phyloP scores from a whole-genome alignment of 2,113 vertebrate genomes.

The Clarias magur region DNA sequence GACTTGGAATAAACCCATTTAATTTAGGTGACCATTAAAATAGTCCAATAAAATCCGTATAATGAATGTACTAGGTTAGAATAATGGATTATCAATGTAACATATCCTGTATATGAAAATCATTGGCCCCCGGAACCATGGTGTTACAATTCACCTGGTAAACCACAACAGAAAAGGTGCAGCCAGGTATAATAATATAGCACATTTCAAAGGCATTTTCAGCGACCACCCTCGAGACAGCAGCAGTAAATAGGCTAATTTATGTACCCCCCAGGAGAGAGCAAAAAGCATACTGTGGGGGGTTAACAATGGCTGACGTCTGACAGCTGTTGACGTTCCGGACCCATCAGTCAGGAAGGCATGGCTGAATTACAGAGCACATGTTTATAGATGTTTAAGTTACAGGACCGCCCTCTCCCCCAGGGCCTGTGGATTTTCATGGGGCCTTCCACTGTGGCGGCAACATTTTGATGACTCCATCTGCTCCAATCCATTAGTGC shows the following conservation, averaged over 20 bases:
- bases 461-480: slow-evolving; percentile 53
- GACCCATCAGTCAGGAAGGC: slow-evolving; percentile 56
- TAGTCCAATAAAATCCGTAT: background rate
- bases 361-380: slow-evolving; percentile 45
- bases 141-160: background rate
- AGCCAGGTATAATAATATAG: slow-evolving; percentile 39
- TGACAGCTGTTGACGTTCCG: slow-evolving; percentile 62
- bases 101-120: background rate
- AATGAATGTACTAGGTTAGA: background rate
- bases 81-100: background rate
- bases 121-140: background rate
- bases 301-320: slow-evolving; percentile 45
- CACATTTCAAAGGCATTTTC: slow-evolving; percentile 25
- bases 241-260: slow-evolving; percentile 25
- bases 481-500: slow-evolving; percentile 47
- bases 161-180: background rate
- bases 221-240: slow-evolving; percentile 5
- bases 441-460: slow-evolving; percentile 40
- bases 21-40: background rate
- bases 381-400: slow-evolving; percentile 54
- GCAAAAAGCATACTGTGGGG: slow-evolving; percentile 34
- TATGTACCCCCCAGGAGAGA: slow-evolving; percentile 40
- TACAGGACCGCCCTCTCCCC: slow-evolving; percentile 38
- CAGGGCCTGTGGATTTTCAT: slow-evolving; percentile 32
- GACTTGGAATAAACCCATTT: background rate